Base-by-base conservation (phyloP, 2,113 vertebrate species). In the Nothobranchius kuhntae region DNA sequence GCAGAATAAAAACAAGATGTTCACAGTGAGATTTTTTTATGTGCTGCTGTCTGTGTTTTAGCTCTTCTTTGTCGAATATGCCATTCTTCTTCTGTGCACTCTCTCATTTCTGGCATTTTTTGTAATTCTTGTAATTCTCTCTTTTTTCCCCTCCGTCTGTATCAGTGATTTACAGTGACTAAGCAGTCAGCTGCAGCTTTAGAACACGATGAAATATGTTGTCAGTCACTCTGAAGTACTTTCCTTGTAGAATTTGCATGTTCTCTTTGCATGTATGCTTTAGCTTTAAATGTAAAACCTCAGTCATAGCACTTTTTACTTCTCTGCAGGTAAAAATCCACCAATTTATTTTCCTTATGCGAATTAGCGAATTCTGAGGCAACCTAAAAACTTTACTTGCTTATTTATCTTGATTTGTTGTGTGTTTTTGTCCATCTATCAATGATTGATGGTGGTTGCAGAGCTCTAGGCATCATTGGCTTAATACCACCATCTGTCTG, bases 401-500 rank as follows among this genome's bases (percentile, higher is more conserved):
- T 50, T 50, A 5, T n/a, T 50, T 50, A 15, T 50, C 7, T 17
- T 50, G 10, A 35, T 75, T 54, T 13, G 53, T 72, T 78, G 65
- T 1, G 46, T 81, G 63, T 73, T 15, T 48, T 21, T 11, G 3
- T 48, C 40, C 53, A 53, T 79, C 48, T 81, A 73, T 51, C 53
- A 77, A 68, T 47, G 78, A 82, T 57, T 65, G 30, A 4, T 2
- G 30, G 30, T 3, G 30, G 30, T 77, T 72, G 77, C 65, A 45
- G 75, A 66, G 58, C 60, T 58, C 45, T 45, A 45, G 53, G 52
- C 61, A 68, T 53, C 68, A 58, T 74, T 53, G 52, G 69, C 61
- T 45, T 61, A 42, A 35, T 48, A 74, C 82, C 72, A 64, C 68
- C 69, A 78, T 80, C 75, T 81, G 69, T 87, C 76, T 83, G 65